Percentiles rank a stretch among this genome's conserved stretches.
phyloP scores from a whole-genome alignment of 2,113 vertebrate species.

The Aythya baeri region DNA sequence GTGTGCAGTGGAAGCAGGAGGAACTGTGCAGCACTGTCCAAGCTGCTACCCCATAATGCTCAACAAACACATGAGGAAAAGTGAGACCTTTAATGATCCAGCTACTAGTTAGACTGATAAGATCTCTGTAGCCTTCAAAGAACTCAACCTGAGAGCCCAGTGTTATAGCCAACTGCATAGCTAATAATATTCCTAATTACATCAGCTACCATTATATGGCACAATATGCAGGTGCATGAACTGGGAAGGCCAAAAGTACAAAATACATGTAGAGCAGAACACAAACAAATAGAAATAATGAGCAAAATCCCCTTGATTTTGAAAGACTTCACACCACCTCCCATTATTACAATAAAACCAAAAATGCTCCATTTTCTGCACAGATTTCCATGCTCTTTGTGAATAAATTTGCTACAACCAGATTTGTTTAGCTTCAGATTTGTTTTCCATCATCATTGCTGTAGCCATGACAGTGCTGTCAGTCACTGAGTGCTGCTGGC shows the following conservation, averaged over 20 bases:
- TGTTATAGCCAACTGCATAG: not conserved
- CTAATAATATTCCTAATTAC: not conserved
- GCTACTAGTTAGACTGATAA: not conserved
- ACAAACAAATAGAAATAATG: not conserved
- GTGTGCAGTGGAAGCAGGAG: not conserved
- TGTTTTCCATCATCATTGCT: not conserved
- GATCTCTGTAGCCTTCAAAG: not conserved
- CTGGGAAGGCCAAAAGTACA: not conserved
- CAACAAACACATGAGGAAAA: not conserved
- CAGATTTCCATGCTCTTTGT: not conserved
- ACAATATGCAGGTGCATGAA: accelerated
- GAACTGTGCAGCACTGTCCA: not conserved
- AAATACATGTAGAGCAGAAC: not conserved
- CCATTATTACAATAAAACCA: accelerated
- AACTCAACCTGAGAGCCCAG: not conserved
- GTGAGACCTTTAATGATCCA: not conserved
- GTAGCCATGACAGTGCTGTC: not conserved
- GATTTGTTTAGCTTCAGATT: not conserved
- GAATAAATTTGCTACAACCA: not conserved
- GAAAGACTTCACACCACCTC: not conserved
- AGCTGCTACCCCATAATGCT: not conserved
- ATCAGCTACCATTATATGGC: not conserved
- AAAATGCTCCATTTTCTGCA: not conserved
- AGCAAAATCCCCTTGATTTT: not conserved
- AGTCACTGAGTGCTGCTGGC: not conserved